Evolutionary conservation across 2,888 invertebrate species (phyloP).

Genomic region (Teleiodes luculella): DNA sequence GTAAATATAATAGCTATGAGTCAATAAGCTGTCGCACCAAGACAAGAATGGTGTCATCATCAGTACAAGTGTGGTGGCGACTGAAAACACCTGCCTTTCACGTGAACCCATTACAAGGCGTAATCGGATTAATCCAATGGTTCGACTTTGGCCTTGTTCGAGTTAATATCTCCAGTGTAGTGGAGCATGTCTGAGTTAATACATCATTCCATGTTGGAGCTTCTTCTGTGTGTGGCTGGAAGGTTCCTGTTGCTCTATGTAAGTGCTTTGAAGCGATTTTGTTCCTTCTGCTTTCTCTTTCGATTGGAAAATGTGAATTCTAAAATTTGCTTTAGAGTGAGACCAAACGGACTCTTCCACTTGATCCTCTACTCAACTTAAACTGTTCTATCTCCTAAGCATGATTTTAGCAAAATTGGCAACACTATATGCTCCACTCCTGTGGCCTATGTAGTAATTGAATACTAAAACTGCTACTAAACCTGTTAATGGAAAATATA

Average conservation of each 20-base stretch:
- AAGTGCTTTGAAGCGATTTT: conserved; percentile 34
- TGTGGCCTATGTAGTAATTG: too few relatives aligned
- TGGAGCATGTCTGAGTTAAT: not conserved
- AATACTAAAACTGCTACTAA: too few relatives aligned
- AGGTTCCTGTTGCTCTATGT: conserved; percentile 43
- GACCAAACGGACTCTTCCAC: too few relatives aligned
- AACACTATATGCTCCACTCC: too few relatives aligned
- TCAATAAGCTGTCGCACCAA: conserved; percentile 27
- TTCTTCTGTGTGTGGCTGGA: conserved; percentile 37
- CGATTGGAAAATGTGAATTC: too few relatives aligned
- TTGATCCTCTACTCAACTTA: too few relatives aligned
- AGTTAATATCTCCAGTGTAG: not conserved
- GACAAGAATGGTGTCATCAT: conserved; percentile 40
- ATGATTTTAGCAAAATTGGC: too few relatives aligned
- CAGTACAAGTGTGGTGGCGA: conserved; percentile 51
- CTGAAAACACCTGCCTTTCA: conserved; percentile 25
- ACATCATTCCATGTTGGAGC: conserved; percentile 24
- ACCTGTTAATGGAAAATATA: too few relatives aligned
- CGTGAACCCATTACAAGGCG: conserved; percentile 13
- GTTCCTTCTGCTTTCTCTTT: too few relatives aligned
- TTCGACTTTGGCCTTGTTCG: not conserved
- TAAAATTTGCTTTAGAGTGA: too few relatives aligned
- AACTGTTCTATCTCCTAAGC: too few relatives aligned
- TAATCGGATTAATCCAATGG: conserved; percentile 26
- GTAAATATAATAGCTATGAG: not conserved